These are phyloP conservation scores for Psettodes erumei DNA, from an alignment of 2,113 vertebrate genomes.

Conservation along the genomic window DNA sequence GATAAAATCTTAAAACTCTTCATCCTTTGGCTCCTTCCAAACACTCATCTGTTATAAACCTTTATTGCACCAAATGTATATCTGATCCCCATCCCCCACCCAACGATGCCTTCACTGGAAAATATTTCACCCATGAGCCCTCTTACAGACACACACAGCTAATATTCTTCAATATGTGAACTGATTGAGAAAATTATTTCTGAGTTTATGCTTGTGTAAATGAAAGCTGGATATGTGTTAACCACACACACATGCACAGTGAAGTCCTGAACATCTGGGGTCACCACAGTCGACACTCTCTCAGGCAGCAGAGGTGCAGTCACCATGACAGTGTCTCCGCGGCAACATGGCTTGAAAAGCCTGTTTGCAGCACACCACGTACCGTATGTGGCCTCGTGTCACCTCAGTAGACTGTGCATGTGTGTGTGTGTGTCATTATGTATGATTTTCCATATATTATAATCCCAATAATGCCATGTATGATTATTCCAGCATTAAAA, in stretches of 20 bases:
- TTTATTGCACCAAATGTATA: constrained; percentile 23
- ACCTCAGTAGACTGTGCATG: not conserved
- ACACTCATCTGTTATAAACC: constrained; percentile 36
- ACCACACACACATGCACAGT: constrained; percentile 15
- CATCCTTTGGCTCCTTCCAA: not conserved
- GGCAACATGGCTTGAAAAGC: constrained; percentile 44
- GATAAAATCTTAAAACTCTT: not conserved
- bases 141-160: constrained; percentile 1
- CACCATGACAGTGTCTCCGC: constrained; percentile 44
- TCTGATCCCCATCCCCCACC: constrained; percentile 5
- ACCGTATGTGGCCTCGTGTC: constrained; percentile 20
- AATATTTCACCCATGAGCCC: constrained; percentile 27
- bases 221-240: too few relatives aligned
- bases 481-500: not conserved
- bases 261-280: constrained; percentile 64
- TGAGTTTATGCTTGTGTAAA: not conserved
- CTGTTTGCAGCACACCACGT: constrained; percentile 10
- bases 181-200: not conserved
- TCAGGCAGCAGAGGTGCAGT: constrained; percentile 42
- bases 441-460: too few relatives aligned
- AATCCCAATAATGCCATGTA: too few relatives aligned
- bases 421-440: too few relatives aligned
- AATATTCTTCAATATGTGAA: not conserved
- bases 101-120: constrained; percentile 19
- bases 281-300: constrained; percentile 49